A percentile compares a stretch with the other conserved stretches of the same genome.
Conservation (phyloP, 2,797 vertebrate genomes). For the Enoplosus armatus region DNA sequence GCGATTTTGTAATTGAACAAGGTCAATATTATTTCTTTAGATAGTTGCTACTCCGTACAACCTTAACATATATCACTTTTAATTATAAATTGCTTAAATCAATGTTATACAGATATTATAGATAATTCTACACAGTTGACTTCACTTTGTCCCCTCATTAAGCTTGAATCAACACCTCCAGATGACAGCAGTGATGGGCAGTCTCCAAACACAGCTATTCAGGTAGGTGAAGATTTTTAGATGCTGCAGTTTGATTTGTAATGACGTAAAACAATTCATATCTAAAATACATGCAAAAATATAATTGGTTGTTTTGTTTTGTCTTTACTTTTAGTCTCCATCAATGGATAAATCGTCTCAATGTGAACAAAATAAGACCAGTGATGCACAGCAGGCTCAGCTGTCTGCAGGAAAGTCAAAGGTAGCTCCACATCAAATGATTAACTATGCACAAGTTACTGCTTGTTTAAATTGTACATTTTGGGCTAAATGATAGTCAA, state of each 20-base stretch:
- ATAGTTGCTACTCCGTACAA: background rate
- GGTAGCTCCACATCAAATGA: background rate
- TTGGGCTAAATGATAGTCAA: background rate
- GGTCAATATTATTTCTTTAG: background rate
- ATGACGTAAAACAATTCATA: background rate
- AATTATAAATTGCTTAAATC: background rate
- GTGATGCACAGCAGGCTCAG: background rate
- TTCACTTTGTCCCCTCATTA: background rate
- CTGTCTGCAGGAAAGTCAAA: background rate
- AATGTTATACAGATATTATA: background rate
- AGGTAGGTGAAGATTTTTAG: slow-evolving; percentile 17
- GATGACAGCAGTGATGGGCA: slow-evolving; percentile 27
- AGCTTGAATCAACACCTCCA: slow-evolving; percentile 62
- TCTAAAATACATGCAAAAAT: background rate
- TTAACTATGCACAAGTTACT: background rate
- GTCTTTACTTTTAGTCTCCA: background rate
- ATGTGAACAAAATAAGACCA: background rate
- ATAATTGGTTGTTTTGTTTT: too few relatives aligned
- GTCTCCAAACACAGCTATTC: background rate
- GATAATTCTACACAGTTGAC: background rate
- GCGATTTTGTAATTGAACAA: background rate
- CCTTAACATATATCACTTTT: background rate
- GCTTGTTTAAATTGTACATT: background rate
- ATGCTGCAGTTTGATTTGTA: background rate
- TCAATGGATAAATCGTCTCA: background rate